Conservation (phyloP, 1,140 invertebrate species). For the Papilio polytes region DNA sequence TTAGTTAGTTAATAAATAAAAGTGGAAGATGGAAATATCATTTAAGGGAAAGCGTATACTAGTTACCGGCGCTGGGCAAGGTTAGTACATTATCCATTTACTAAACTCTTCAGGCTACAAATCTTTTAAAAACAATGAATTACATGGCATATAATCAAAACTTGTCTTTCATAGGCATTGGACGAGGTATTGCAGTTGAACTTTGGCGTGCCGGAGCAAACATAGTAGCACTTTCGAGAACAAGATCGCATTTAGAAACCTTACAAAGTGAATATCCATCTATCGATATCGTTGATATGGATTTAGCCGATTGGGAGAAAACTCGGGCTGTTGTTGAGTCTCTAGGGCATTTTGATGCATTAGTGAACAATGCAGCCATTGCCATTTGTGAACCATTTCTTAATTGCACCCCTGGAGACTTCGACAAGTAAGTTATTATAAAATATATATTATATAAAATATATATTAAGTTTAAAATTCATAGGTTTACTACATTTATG, state of each 20-base stretch:
- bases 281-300: slow-evolving; percentile 87
- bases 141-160: slow-evolving; percentile 17
- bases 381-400: slow-evolving; percentile 75
- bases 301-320: slow-evolving; percentile 91
- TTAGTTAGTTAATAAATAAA: slow-evolving; percentile 24
- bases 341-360: slow-evolving; percentile 76
- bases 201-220: slow-evolving; percentile 87
- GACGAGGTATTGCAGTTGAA: slow-evolving; percentile 87
- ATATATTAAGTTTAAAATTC: neutral
- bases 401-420: slow-evolving; percentile 59
- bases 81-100: slow-evolving; percentile 73
- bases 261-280: slow-evolving; percentile 87
- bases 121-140: slow-evolving; percentile 41
- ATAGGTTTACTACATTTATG: slow-evolving; percentile 3
- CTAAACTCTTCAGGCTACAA: neutral
- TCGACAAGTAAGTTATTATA: slow-evolving; percentile 66
- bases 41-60: slow-evolving; percentile 91
- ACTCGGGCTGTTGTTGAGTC: slow-evolving; percentile 84
- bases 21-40: slow-evolving; percentile 77
- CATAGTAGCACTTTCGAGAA: slow-evolving; percentile 90
- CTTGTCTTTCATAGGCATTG: slow-evolving; percentile 86
- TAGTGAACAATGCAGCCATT: slow-evolving; percentile 78
- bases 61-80: slow-evolving; percentile 93
- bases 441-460: no score
- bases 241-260: slow-evolving; percentile 86